Conservation (phyloP, 2,888 invertebrate species). For the Acrobasis repandana region DNA sequence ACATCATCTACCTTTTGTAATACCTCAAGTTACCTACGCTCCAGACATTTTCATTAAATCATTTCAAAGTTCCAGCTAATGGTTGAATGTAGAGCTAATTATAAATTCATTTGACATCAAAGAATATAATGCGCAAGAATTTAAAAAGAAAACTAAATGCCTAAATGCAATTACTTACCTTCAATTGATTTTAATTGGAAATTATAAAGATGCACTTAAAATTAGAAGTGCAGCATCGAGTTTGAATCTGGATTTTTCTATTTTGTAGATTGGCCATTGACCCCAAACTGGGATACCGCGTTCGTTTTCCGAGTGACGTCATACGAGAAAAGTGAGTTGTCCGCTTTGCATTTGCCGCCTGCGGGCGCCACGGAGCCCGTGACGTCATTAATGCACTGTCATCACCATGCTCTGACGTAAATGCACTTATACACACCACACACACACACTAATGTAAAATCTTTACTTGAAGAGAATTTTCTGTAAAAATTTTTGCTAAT, state of each 20-base stretch:
- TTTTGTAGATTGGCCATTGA: conserved; percentile 83
- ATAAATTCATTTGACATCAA: not conserved
- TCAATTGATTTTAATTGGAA: not conserved
- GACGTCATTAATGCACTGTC: conserved; percentile 52
- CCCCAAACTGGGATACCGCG: conserved; percentile 80
- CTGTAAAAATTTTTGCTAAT: not conserved
- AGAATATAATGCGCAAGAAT: not conserved
- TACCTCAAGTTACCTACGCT: not conserved
- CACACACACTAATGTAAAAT: not conserved
- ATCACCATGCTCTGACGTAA: conserved; percentile 37
- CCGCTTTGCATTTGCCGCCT: conserved; percentile 40
- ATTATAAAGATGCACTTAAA: not conserved
- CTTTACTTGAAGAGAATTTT: conserved; percentile 1
- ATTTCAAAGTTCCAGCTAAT: not conserved
- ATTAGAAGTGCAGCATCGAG: conserved; percentile 37
- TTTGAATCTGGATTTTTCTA: conserved; percentile 69
- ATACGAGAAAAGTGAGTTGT: conserved; percentile 78
- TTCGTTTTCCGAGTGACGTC: conserved; percentile 81
- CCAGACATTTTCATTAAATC: conserved; percentile 1
- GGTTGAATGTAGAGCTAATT: not conserved
- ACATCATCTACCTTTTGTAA: conserved; percentile 31
- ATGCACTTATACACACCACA: not conserved
- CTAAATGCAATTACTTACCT: not conserved
- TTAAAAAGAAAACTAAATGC: not conserved
- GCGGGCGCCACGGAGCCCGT: conserved; percentile 48